These are phyloP conservation scores for Acromyrmex echinatior DNA, from an alignment of 1,140 invertebrate genomes.

Conservation along the genomic window DNA sequence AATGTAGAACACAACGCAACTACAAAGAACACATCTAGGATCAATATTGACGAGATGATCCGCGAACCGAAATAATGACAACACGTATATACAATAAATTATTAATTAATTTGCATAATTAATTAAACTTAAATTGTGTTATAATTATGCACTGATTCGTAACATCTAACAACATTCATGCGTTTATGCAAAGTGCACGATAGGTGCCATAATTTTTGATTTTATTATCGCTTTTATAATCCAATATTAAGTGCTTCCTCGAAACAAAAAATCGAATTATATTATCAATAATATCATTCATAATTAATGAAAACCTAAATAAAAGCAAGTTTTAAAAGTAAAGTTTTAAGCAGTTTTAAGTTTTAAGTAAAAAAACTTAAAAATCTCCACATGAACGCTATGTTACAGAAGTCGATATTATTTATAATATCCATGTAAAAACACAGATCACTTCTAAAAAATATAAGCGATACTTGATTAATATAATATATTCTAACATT, in stretches of 20 bases:
- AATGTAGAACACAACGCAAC: not conserved
- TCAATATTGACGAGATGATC: not conserved
- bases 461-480: constrained; percentile 32
- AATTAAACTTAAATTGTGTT: constrained; percentile 24
- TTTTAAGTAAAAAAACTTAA: constrained; percentile 12
- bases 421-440: constrained; percentile 23
- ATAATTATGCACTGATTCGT: constrained; percentile 3
- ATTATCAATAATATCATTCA: not conserved
- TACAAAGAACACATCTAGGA: not conserved
- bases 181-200: not conserved
- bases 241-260: not conserved
- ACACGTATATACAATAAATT: constrained; percentile 24
- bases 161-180: constrained; percentile 22
- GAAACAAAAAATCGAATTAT: not conserved
- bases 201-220: not conserved
- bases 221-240: not conserved
- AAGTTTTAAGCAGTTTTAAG: not conserved
- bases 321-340: not conserved
- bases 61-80: not conserved
- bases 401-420: constrained; percentile 21
- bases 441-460: constrained; percentile 29
- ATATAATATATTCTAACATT: not conserved
- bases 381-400: not conserved
- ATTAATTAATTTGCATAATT: not conserved
- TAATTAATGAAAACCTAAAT: constrained; percentile 5